Base-by-base conservation (phyloP, 2,113 vertebrate genomes). In the Varanus komodoensis region DNA sequence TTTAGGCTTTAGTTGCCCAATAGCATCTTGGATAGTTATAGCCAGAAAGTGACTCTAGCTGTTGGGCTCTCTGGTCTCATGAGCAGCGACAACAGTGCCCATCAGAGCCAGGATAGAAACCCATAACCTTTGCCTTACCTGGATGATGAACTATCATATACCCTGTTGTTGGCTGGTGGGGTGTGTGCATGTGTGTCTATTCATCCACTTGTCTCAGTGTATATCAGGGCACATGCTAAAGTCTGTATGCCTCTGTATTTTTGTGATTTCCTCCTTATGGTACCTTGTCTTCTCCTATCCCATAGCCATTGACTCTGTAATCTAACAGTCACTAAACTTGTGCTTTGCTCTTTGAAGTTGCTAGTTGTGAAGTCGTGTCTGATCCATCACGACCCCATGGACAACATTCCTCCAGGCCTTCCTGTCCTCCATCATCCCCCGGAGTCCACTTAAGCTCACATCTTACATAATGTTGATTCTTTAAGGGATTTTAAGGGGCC, bases 321-420 rank as follows among this genome's bases (percentile, higher is more conserved):
- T 48, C 82, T 84, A 82, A 27, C 84, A 54, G 0, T 8, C 75
- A 79, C 1, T 79, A 81, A 87, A 92, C 94, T 61, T 90, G 6
- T 73, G 57, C 12, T 64, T 91, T 88, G 44, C 80, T 77, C 52
- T 44, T 44, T 44, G 38, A 2, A 2, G 38, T 44, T 44, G 38
- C 38, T 44, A 44, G 38, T 44, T 44, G 38, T 44, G 38, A 44
- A 44, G 38, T 44, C 38, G 38, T 44, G 38, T 44, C 38, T 3
- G 3, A 44, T 3, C 38, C 38, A 44, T 44, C 38, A 3, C 38
- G 3, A 44, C 38, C 38, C 38, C 38, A 44, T 44, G 38, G 38
- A 44, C 38, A 44, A 44, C 38, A 44, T 44, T 44, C 38, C 38
- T 44, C 38, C 38, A 44, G 38, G 38, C 38, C 38, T 44, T 44